Evolutionary conservation across 1,140 invertebrate genomes (phyloP).

Genomic region (Potamilus streckersoni): DNA sequence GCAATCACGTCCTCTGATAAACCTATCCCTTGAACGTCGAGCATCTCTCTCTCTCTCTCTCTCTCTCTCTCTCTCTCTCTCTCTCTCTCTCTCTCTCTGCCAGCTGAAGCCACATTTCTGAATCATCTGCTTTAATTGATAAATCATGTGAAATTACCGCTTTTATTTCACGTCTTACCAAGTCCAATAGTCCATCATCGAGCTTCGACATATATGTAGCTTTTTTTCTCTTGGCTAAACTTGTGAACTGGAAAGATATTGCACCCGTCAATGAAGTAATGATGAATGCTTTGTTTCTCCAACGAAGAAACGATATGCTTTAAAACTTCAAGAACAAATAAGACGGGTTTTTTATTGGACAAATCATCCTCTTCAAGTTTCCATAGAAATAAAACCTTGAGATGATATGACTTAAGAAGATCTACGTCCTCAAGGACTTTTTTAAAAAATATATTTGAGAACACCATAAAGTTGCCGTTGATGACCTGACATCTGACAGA

Average conservation of each 20-base stretch:
- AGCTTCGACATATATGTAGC: neutral
- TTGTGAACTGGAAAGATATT: slow-evolving; percentile 4
- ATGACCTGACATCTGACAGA: neutral
- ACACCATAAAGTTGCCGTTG: slow-evolving; percentile 4
- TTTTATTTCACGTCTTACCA: neutral
- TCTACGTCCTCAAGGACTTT: neutral
- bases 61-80: too few relatives aligned
- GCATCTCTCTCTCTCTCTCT: neutral
- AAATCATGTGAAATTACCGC: neutral
- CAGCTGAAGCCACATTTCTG: neutral
- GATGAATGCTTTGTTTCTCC: neutral
- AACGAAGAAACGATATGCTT: neutral
- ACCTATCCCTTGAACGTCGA: neutral
- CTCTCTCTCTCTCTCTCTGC: too few relatives aligned
- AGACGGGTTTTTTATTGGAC: neutral
- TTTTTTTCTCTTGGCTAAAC: neutral
- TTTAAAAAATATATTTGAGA: slow-evolving; percentile 9
- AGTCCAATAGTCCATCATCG: neutral
- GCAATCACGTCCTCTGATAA: neutral
- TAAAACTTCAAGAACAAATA: neutral
- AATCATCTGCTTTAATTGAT: neutral
- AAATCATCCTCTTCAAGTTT: slow-evolving; percentile 6
- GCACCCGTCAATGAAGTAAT: slow-evolving; percentile 4
- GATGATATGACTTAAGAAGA: slow-evolving; percentile 2
- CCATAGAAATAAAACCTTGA: slow-evolving; percentile 5